A percentile compares a stretch with the other conserved stretches of the same genome.
Evolutionary conservation across 2,797 vertebrate species (phyloP).

Genomic region (Melanotaenia parkinsoni): DNA sequence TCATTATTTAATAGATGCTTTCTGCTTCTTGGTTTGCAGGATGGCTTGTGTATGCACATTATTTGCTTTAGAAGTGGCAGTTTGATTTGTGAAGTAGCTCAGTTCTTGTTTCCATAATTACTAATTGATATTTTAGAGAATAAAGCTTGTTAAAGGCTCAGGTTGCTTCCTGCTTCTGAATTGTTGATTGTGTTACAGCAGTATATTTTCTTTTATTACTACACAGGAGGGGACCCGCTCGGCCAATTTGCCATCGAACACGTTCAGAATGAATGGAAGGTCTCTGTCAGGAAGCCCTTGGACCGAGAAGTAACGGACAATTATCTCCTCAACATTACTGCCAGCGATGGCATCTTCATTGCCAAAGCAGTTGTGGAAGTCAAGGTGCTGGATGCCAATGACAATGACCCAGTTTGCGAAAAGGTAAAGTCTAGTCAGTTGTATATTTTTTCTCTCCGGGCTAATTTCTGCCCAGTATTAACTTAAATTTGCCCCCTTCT

Average conservation of each 20-base stretch:
- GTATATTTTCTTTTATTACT: constrained; percentile 44
- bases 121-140: constrained; percentile 17
- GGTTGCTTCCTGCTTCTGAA: constrained; percentile 2
- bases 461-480: background rate
- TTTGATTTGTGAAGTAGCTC: constrained; percentile 25
- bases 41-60: constrained; percentile 27
- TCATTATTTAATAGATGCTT: constrained; percentile 23
- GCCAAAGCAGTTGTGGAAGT: constrained; percentile 95
- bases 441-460: constrained; percentile 6
- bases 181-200: constrained; percentile 47
- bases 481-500: constrained; percentile 15
- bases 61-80: constrained; percentile 32
- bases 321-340: constrained; percentile 96
- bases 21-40: constrained; percentile 22
- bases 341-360: constrained; percentile 94
- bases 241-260: constrained; percentile 96
- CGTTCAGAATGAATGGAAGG: constrained; percentile 96
- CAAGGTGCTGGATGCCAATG: constrained; percentile 98
- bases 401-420: constrained; percentile 95
- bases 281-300: constrained; percentile 93
- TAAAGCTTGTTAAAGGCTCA: constrained; percentile 16
- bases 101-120: constrained; percentile 13
- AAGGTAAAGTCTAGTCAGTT: constrained; percentile 84
- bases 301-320: constrained; percentile 95
- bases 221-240: constrained; percentile 92